phyloP scores from a whole-genome alignment of 2,888 invertebrate species.

The Ramazzottius varieornatus region DNA sequence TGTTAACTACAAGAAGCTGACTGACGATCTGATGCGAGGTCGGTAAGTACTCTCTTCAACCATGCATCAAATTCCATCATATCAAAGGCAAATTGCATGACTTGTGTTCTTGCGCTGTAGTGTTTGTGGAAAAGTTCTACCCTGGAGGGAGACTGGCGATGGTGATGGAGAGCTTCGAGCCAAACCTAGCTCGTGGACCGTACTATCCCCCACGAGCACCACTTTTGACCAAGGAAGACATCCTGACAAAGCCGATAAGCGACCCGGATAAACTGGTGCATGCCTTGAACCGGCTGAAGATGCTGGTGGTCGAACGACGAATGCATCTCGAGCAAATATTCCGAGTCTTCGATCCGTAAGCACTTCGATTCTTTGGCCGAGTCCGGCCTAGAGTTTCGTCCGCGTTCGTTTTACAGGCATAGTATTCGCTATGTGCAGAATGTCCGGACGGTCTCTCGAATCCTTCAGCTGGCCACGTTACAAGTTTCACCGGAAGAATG shows the following conservation, averaged over 20 bases:
- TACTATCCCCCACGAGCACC: not conserved
- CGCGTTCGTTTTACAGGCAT: not conserved
- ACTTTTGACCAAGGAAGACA: not conserved
- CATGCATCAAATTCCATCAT: too few species aligned
- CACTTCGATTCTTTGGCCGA: not conserved
- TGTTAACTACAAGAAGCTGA: not conserved
- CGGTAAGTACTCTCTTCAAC: too few species aligned
- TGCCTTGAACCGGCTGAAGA: not conserved
- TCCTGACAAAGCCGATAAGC: not conserved
- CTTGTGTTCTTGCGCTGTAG: not conserved
- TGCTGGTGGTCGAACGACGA: not conserved
- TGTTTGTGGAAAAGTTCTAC: not conserved
- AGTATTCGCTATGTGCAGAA: not conserved
- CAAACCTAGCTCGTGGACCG: not conserved
- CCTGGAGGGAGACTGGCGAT: not conserved
- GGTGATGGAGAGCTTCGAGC: conserved; percentile 4
- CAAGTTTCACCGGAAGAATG: not conserved
- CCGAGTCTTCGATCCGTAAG: not conserved
- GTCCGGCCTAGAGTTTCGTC: not conserved
- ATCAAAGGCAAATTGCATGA: too few species aligned
- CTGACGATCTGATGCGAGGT: not conserved
- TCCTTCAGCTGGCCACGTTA: not conserved
- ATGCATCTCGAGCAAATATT: not conserved
- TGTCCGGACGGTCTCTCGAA: not conserved
- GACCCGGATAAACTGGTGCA: not conserved